These are phyloP conservation scores for Agrochola circellaris DNA, from an alignment of 2,888 invertebrate genomes.

Conservation along the genomic window DNA sequence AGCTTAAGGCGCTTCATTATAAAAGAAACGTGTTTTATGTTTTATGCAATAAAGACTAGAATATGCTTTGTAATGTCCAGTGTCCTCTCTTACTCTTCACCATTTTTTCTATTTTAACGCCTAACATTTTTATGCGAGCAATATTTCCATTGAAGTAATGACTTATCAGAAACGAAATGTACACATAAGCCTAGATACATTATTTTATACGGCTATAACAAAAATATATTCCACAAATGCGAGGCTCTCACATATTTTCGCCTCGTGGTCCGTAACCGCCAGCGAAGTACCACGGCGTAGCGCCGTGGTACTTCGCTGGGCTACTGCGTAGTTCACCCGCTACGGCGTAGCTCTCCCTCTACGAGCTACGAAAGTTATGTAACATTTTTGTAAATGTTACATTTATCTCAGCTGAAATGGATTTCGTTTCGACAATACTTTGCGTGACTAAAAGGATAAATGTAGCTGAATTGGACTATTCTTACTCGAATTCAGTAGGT, in stretches of 20 bases:
- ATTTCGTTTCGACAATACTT: slow-evolving; percentile 35
- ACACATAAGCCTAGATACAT: not conserved
- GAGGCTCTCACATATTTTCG: slow-evolving; percentile 21
- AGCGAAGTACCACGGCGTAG: no score
- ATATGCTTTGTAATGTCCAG: not conserved
- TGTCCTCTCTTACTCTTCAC: not conserved
- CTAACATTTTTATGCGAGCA: slow-evolving; percentile 1
- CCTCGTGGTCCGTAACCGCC: slow-evolving; percentile 45
- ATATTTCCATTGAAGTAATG: not conserved
- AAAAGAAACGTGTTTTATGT: no score
- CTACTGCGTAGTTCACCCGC: slow-evolving; percentile 51
- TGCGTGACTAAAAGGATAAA: slow-evolving; percentile 58
- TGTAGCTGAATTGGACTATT: slow-evolving; percentile 29
- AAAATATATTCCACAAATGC: slow-evolving; percentile 11
- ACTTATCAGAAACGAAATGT: not conserved
- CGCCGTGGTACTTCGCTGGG: slow-evolving; percentile 39
- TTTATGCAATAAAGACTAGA: not conserved
- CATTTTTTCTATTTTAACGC: not conserved
- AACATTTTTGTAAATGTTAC: slow-evolving; percentile 44
- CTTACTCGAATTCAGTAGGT: slow-evolving; percentile 30
- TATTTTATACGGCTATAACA: not conserved
- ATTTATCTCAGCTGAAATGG: slow-evolving; percentile 46
- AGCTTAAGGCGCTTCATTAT: not conserved
- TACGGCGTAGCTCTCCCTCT: slow-evolving; percentile 36
- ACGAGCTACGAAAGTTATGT: slow-evolving; percentile 40